Evolutionary conservation across 2,797 vertebrate genomes (phyloP).

Genomic region (Parauchenoglanis punctatus): DNA sequence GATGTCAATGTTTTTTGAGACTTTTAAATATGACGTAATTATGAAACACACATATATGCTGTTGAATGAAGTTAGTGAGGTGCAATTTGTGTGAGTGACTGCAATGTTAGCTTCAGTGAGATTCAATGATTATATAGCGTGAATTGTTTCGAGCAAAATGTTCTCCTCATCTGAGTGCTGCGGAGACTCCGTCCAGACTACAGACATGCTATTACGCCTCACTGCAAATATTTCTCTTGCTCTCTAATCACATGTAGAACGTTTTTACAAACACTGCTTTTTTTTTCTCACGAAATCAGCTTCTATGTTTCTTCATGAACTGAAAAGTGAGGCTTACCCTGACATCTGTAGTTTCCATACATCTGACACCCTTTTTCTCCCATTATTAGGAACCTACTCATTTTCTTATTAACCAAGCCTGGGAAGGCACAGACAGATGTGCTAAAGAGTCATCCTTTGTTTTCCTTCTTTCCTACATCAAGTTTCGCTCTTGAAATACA

Average conservation of each 20-base stretch:
- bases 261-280: constrained; percentile 26
- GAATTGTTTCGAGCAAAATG: constrained; percentile 61
- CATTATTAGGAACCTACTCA: constrained; percentile 67
- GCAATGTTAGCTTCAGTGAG: constrained; percentile 69
- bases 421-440: constrained; percentile 66
- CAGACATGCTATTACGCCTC: constrained; percentile 47
- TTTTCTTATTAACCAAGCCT: constrained; percentile 68
- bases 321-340: constrained; percentile 43
- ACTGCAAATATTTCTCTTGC: constrained; percentile 60
- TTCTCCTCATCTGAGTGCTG: constrained; percentile 67
- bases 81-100: constrained; percentile 72
- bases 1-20: constrained; percentile 41
- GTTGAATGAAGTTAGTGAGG: constrained; percentile 67
- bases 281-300: constrained; percentile 26
- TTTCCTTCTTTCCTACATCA: constrained; percentile 63
- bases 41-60: constrained; percentile 64
- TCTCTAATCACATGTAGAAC: constrained; percentile 46
- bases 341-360: constrained; percentile 63
- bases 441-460: constrained; percentile 67
- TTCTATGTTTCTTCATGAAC: constrained; percentile 35
- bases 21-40: constrained; percentile 62
- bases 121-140: constrained; percentile 61
- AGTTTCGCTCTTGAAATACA: constrained; percentile 66
- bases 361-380: constrained; percentile 58
- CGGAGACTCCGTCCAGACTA: constrained; percentile 67